Percentiles rank a stretch among this genome's conserved stretches.
Evolutionary conservation across 2,113 vertebrate genomes (phyloP).

Genomic region (Hippocampus comes): DNA sequence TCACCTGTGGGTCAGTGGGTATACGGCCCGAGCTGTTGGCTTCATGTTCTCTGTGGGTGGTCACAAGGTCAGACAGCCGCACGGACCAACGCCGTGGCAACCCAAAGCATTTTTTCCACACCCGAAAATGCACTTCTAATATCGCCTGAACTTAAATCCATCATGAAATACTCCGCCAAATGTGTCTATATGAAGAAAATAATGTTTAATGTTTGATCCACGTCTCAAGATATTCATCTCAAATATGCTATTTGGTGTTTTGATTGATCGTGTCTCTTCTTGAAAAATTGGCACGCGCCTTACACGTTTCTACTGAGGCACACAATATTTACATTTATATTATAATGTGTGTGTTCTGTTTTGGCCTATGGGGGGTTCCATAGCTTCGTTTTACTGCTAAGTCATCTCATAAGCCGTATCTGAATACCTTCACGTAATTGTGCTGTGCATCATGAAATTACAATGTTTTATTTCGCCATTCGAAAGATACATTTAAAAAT

Average conservation of each 20-base stretch:
- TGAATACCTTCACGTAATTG: neutral
- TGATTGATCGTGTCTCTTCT: neutral
- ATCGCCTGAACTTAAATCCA: neutral
- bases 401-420: neutral
- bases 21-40: conserved; percentile 12
- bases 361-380: conserved; percentile 13
- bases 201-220: neutral
- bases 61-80: conserved; percentile 22
- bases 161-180: neutral
- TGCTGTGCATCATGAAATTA: neutral
- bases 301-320: neutral
- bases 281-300: neutral
- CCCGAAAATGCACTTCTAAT: neutral
- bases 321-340: neutral
- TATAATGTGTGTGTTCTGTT: conserved; percentile 20
- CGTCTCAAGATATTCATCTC: neutral
- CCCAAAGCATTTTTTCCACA: neutral
- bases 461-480: neutral
- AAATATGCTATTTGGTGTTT: neutral
- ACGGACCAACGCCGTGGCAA: neutral
- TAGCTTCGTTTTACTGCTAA: conserved; percentile 42
- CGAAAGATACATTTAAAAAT: neutral
- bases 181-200: neutral
- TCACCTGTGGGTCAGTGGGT: conserved; percentile 49
- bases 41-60: conserved; percentile 63